Base-by-base conservation (phyloP, 2,888 invertebrate genomes). In the Chydorus sphaericus region DNA sequence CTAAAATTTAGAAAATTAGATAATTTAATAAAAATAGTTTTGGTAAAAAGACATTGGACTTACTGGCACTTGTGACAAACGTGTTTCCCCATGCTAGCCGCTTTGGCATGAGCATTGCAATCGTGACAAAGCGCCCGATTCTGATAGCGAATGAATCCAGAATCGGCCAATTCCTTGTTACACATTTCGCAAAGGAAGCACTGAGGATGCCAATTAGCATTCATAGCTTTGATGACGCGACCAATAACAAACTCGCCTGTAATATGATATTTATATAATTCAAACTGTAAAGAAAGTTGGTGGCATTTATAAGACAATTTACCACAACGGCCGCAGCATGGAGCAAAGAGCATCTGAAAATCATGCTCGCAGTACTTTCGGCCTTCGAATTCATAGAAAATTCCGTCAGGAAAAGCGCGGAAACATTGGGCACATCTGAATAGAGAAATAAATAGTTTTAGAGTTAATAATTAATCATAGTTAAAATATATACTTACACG, bases 281-380 rank as follows among this genome's bases (percentile, higher is more conserved):
- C 3, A 49, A 2, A 48, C 16, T 20, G 55, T 50, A 23, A 37
- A 36, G 51, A 14, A 44, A n/a, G 16, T 29, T 48, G 4, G 4
- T 10, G 28, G 14, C 16, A 14, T 6, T 6, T 53, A 49, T 10
- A 30, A 30, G 29, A 52, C 16, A 31, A 61, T 76, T 82, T 80
- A 71, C 86, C 83, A 71, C 91, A 91, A 65, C 74, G 74, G 33
- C 73, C 75, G 67, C 85, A 87, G 73, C 92, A 86, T 52, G 98
- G 87, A 52, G 93, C 88, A 74, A 92, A 94, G 7, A 94, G 74
- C 23, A 94, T 94, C 71, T 98, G 96, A 69, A 98, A 98, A 71
- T 98, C 97, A 68, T 93, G 89, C 72, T 97, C 96, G 67, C 98
- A 99, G 70, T 99, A 99, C 71, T 97, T 98, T 61, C 98, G 79